Conservation (phyloP, 2,113 vertebrate species). For the Porphyrio hochstetteri region DNA sequence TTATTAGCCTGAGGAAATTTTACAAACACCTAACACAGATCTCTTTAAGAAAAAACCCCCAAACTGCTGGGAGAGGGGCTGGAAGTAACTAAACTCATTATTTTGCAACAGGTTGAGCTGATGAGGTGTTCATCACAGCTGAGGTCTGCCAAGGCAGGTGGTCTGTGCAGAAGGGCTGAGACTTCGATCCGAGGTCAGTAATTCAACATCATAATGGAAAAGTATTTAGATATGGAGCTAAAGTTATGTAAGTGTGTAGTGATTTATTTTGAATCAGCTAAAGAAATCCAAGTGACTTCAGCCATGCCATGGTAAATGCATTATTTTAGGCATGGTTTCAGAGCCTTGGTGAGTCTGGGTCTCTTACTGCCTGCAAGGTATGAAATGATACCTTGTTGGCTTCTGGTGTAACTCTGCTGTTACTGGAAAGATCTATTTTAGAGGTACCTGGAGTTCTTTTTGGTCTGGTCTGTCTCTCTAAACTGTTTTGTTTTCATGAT, state of each 20-base stretch:
- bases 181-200: not conserved
- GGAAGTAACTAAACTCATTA: not conserved
- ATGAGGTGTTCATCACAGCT: not conserved
- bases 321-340: not conserved
- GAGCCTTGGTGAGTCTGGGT: not conserved
- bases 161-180: not conserved
- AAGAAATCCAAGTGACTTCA: not conserved
- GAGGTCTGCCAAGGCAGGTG: not conserved
- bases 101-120: not conserved
- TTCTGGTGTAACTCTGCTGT: not conserved
- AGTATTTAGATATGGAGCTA: not conserved
- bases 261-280: not conserved
- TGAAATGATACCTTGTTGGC: not conserved
- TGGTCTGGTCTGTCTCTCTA: not conserved
- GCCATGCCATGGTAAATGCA: not conserved
- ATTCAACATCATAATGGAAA: not conserved
- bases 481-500: not conserved
- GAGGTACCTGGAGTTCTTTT: not conserved
- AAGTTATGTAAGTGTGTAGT: not conserved
- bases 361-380: not conserved
- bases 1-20: not conserved
- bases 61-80: not conserved
- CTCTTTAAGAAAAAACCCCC: not conserved
- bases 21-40: not conserved
- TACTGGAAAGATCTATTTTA: not conserved